Evolutionary conservation across 2,797 vertebrate species (phyloP).

Genomic region (Hirundo rustica): DNA sequence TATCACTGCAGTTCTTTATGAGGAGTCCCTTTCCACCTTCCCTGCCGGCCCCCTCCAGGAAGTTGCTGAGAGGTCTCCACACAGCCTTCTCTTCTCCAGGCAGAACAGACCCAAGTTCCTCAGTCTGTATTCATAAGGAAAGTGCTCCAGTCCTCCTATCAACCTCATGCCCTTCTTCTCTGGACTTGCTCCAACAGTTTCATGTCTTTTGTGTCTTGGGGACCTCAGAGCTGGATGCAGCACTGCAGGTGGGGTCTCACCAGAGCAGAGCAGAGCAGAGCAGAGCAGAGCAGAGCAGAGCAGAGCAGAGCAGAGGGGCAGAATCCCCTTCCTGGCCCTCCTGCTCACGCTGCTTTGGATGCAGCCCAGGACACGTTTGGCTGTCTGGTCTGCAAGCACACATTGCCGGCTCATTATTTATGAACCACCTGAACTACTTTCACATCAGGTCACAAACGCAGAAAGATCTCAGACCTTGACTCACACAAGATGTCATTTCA

Average conservation of each 20-base stretch:
- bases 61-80: not conserved
- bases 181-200: accelerated
- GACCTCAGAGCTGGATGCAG: not conserved
- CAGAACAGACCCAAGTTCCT: not conserved
- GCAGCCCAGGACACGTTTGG: accelerated
- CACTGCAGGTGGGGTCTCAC: not conserved
- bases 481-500: not conserved
- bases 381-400: accelerated
- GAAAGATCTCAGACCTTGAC: not conserved
- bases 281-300: not conserved
- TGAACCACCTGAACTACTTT: not conserved
- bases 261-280: not conserved
- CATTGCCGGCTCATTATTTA: not conserved
- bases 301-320: not conserved
- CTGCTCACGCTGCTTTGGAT: accelerated
- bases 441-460: not conserved
- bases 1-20: accelerated
- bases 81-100: not conserved
- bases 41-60: too few species aligned
- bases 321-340: not conserved
- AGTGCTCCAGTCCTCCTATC: not conserved
- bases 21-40: not conserved
- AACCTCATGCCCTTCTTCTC: not conserved
- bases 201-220: accelerated
- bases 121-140: too few species aligned